These are phyloP conservation scores for Isurus oxyrinchus DNA, from an alignment of 2,113 vertebrate species.

Conservation along the genomic window DNA sequence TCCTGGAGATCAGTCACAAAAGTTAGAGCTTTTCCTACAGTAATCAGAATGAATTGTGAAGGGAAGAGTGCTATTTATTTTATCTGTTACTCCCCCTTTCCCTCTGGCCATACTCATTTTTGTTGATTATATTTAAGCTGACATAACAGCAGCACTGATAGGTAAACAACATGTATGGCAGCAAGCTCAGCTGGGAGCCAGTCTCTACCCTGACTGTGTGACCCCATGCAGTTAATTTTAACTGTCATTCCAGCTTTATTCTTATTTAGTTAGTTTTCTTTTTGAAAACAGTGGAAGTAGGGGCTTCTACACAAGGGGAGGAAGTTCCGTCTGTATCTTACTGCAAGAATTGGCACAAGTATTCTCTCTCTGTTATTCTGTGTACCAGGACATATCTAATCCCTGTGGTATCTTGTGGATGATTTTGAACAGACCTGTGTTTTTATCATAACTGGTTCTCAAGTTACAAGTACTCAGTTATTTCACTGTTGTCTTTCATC, in stretches of 20 bases:
- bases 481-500: neutral
- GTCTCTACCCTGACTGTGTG: neutral
- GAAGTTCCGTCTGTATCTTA: neutral
- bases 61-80: neutral
- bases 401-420: neutral
- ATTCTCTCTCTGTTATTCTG: neutral
- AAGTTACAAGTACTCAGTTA: neutral
- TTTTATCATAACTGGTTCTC: neutral
- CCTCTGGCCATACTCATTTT: neutral
- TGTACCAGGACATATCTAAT: neutral
- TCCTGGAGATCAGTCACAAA: neutral
- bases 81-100: neutral
- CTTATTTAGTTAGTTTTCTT: neutral
- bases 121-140: constrained; percentile 22
- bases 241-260: neutral
- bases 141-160: constrained; percentile 10
- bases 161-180: neutral
- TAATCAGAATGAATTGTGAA: constrained; percentile 18
- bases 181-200: neutral
- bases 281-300: neutral
- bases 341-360: neutral
- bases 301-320: neutral
- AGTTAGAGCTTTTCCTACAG: neutral
- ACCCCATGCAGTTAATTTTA: neutral
- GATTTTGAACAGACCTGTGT: neutral